Base-by-base conservation (phyloP, 2,113 vertebrate genomes). In the Athene noctua region DNA sequence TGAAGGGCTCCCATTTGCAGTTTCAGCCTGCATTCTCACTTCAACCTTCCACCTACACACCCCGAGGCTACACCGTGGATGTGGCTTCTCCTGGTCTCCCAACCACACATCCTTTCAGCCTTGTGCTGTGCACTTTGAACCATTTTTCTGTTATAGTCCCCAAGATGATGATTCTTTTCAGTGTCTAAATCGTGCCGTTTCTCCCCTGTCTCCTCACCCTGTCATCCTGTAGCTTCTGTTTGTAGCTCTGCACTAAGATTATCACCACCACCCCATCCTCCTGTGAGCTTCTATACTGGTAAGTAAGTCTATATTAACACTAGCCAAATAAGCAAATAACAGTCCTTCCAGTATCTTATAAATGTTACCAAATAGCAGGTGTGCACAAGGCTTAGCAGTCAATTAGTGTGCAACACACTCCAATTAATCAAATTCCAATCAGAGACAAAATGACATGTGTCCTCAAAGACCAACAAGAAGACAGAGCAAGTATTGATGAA, bases 131-230 rank as follows among this genome's bases (percentile, higher is more conserved):
- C 32, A 26, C 20, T 66, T 66, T 34, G 15, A 67, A 81, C 17
- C 19, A 22, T n/a, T 40, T 71, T 52, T 81, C 36, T 61, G 29
- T 46, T 6, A 0, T 13, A 57, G 15, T 40, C 32, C 13, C 11
- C 1, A 1, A 72, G 40, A 36, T 0, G 32, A 32, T 2, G 13
- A 66, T 25, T 25, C n/a, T 66, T 87, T 80, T 19, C 11, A 15
- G 10, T 22, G 12, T 52, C 74, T 80, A 38, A 52, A 61, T 81
- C 32, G 46, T 13, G 21, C 11, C 34, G 6, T 44, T 65, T 58
- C 54, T 90, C 18, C 62, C 21, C 40, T 49, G 12, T 61, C 15
- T 80, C n/a, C 55, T 70, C 15, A n/a, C 15, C 7, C 19, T 80
- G 27, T 51, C 9, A 3, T 7, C 34, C 18, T 49, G 16, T 26